Base-by-base conservation (phyloP, 2,113 vertebrate genomes). In the Xenus cinereus region DNA sequence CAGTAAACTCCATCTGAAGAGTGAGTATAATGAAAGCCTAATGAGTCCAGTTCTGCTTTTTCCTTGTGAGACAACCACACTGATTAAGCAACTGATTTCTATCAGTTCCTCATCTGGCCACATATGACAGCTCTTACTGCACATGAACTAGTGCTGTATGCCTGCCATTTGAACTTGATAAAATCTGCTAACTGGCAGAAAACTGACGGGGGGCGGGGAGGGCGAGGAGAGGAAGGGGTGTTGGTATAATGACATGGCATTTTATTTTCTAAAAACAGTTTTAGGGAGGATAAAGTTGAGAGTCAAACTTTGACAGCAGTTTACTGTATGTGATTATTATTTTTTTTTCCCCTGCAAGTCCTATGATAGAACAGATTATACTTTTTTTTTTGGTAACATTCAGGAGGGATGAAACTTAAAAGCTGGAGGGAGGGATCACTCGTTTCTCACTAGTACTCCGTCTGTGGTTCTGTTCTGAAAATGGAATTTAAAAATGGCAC, bases 391-490 rank as follows among this genome's bases (percentile, higher is more conserved):
- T 17, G 18, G 6, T 27, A 17, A 46, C 7, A 2, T 64, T 90
- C 74, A 23, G 33, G 14, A 64, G 41, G 27, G 39, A 6, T 84
- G 45, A 75, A 82, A 51, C 6, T 2, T 12, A 39, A 2, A 67
- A 86, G 35, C 27, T 33, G 27, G 50, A 89, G 69, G 16, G 72
- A 46, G 28, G 26, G 17, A 76, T 50, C 73, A 46, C 39, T 45
- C 2, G 0, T 91, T 93, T 80, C 56, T 90, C 60, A 50, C 30
- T 68, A 35, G 28, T 46, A n/a, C 20, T 48, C 43, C 69, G 23
- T 37, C 69, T 13, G 23, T 85, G 48, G 53, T 90, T 94, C 91
- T 95, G 79, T 89, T 93, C 71, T 94, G 93, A 95, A 95, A 95
- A 91, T 33, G 43, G 43, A 46, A 77, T 82, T 92, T 62, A 0